Conservation (phyloP, 2,888 invertebrate species). For the Eudemis profundana region DNA sequence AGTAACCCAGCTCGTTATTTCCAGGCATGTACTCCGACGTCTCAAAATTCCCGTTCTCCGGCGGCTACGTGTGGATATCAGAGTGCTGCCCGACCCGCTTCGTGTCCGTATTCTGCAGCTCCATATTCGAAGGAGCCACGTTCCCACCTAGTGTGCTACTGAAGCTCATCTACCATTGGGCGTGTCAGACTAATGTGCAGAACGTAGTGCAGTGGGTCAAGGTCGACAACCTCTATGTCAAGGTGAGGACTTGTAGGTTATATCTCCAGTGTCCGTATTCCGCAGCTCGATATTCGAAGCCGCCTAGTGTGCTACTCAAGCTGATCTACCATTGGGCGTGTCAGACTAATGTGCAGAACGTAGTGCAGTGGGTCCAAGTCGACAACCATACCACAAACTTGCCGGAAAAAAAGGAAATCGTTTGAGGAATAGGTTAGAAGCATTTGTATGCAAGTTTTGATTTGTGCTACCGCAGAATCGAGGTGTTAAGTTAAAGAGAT, state of each 20-base stretch:
- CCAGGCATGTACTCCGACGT: conserved; percentile 94
- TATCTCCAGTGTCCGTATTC: too few relatives aligned
- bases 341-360: conserved; percentile 95
- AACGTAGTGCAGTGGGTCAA: conserved; percentile 96
- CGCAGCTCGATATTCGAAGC: too few relatives aligned
- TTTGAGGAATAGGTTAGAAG: too few relatives aligned
- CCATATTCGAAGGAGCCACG: conserved; percentile 93
- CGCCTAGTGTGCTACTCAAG: conserved; percentile 92
- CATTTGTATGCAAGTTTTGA: too few relatives aligned
- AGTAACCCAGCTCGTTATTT: conserved; percentile 44
- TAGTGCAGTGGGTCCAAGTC: conserved; percentile 94
- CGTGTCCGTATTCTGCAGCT: conserved; percentile 94
- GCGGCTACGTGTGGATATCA: conserved; percentile 96
- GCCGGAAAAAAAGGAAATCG: too few relatives aligned
- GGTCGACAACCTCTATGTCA: conserved; percentile 84
- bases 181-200: conserved; percentile 95
- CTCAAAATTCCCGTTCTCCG: conserved; percentile 93
- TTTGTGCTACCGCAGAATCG: too few relatives aligned
- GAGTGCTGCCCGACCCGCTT: conserved; percentile 94
- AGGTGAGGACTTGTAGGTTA: too few relatives aligned
- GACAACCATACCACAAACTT: too few relatives aligned
- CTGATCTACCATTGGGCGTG: conserved; percentile 96
- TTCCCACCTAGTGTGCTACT: conserved; percentile 93
- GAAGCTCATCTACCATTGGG: conserved; percentile 96
- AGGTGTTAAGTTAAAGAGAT: too few relatives aligned